phyloP scores from a whole-genome alignment of 2,113 vertebrate genomes.

The Corydoras maculifer region DNA sequence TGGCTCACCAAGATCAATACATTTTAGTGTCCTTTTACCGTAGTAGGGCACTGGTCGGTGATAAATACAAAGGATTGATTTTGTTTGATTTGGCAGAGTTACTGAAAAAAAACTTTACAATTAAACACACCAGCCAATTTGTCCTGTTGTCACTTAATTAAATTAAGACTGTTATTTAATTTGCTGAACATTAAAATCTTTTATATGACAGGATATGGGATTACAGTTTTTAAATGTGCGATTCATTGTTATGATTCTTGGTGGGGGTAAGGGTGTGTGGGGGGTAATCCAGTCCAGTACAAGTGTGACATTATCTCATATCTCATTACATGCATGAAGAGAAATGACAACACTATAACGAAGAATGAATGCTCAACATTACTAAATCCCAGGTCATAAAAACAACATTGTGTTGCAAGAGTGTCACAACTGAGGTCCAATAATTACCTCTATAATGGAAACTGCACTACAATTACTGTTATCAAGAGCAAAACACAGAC shows the following conservation, averaged over 20 bases:
- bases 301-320: constrained; percentile 26
- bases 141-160: constrained; percentile 26
- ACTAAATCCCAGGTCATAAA: constrained; percentile 56
- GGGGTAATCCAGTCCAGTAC: constrained; percentile 14
- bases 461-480: constrained; percentile 34
- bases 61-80: constrained; percentile 20
- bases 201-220: no score
- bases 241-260: constrained; percentile 1
- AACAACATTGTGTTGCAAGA: constrained; percentile 52
- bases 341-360: constrained; percentile 51
- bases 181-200: no score
- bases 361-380: constrained; percentile 52
- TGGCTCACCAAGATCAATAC: constrained; percentile 32
- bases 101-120: constrained; percentile 27
- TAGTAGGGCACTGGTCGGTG: constrained; percentile 12
- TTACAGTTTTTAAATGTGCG: not conserved
- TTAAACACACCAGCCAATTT: constrained; percentile 28
- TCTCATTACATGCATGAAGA: constrained; percentile 23
- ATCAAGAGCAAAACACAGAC: constrained; percentile 33
- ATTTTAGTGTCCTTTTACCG: constrained; percentile 36
- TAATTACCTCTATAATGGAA: constrained; percentile 56
- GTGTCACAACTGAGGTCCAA: constrained; percentile 48
- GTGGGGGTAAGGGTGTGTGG: not conserved
- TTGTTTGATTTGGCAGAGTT: constrained; percentile 21
- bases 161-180: constrained; percentile 6